Evolutionary conservation across 2,113 vertebrate genomes (phyloP).

Genomic region (Columba janthina): DNA sequence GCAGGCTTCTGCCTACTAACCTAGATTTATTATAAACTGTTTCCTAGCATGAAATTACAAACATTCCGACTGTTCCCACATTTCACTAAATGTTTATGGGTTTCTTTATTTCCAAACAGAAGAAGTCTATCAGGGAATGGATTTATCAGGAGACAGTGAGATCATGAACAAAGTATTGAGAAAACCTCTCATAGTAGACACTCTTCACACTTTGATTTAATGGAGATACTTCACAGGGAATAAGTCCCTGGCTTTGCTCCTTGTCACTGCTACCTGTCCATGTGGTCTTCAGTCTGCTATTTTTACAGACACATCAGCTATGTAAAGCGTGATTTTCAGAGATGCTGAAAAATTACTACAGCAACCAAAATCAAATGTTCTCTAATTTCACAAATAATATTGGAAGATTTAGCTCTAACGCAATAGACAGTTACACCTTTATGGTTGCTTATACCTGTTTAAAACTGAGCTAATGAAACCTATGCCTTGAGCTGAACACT

Average conservation of each 20-base stretch:
- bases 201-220: background rate
- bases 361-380: background rate
- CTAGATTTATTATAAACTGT: background rate
- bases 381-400: background rate
- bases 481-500: background rate
- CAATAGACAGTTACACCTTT: background rate
- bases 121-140: background rate
- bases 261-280: background rate
- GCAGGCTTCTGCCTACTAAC: background rate
- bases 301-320: background rate
- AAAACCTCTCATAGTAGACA: background rate
- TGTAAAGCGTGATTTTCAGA: background rate
- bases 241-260: background rate
- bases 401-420: background rate
- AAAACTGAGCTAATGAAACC: background rate
- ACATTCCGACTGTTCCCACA: background rate
- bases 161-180: background rate
- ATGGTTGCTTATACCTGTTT: background rate
- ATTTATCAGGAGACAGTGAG: background rate
- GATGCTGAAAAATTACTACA: background rate
- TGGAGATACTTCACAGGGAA: fast-evolving
- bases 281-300: background rate
- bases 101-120: background rate
- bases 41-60: background rate
- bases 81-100: background rate